Evolutionary conservation across 1,140 invertebrate species (phyloP).

Genomic region (Papilio aristodemus): DNA sequence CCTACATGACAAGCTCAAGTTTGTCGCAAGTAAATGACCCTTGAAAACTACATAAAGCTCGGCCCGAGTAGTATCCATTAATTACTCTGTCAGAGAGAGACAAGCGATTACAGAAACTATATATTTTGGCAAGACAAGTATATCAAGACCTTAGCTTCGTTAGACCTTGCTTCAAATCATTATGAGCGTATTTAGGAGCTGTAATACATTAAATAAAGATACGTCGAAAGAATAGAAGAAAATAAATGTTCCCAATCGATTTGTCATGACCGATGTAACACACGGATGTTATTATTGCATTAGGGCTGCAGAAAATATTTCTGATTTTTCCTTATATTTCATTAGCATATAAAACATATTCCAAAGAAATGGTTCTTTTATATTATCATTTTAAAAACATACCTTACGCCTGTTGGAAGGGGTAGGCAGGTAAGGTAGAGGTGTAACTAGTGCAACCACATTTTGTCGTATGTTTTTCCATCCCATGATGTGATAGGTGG

Average conservation of each 20-base stretch:
- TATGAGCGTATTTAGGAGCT: no score
- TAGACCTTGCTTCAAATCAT: no score
- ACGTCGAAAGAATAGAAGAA: background rate
- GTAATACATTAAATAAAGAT: background rate
- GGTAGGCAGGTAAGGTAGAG: no score
- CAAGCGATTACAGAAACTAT: background rate
- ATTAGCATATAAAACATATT: background rate
- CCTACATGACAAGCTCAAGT: constrained; percentile 9
- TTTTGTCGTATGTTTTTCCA: no score
- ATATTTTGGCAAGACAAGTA: constrained; percentile 4
- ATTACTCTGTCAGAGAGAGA: constrained; percentile 1
- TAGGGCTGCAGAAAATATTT: background rate
- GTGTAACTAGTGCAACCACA: no score
- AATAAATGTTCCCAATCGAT: background rate
- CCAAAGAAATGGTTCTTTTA: background rate
- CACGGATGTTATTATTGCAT: background rate
- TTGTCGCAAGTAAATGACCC: constrained; percentile 20
- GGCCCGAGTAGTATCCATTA: background rate
- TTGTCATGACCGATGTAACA: constrained; percentile 2
- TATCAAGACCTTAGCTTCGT: background rate
- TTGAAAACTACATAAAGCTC: constrained; percentile 20
- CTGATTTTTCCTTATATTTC: background rate
- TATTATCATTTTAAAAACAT: no score
- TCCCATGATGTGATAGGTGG: no score
- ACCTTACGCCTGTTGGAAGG: no score